Evolutionary conservation across 2,888 invertebrate species (phyloP), one percentile per base, ranked within the genome.

Genomic region (Ommatoiulus sabulosus): DNA sequence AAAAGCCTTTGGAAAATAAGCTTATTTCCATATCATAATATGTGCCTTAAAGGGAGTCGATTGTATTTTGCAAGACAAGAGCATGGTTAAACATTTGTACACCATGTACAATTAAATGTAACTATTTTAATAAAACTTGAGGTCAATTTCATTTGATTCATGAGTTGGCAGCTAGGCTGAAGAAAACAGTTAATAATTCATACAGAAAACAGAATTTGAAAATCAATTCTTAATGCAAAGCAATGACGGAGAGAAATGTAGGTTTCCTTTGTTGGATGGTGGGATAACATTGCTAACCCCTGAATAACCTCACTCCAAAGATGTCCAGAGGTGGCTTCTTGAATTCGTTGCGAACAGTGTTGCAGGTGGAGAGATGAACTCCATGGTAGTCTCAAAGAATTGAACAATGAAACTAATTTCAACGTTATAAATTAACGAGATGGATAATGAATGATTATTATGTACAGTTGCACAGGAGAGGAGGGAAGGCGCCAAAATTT

Each of bases 381-480:
- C 80, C 80, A 43, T 24, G 35, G 15, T 43, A 35, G 6, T 80
- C 35, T 35, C 35, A 15, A 35, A 43, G 80, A 86, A 86, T 86
- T 46, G 46, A 86, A 86, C 86, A 44, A 86, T n/a, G 48, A n/a
- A 86, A 86, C 46, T 24, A 86, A 86, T 86, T 86, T 48, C 86
- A 86, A 86, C 48, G 86, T 86, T 44, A 86, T 86, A 86, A 86
- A 86, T 86, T 86, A 86, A 86, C 80, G 86, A 44, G 86, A 86
- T 86, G 86, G 86, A 86, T 86, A 86, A 86, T 86, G 86, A 86
- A 86, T 86, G 44, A 44, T 46, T 48, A 86, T 86, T 86, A 86
- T 86, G 86, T 86, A 86, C 86, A 86, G 86, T 86, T 86, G 86
- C 86, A 86, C 86, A 86, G 48, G 48, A 86, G 86, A 80, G 80